Base-by-base conservation (phyloP, 2,797 vertebrate species). In the Tarsius wallacei region DNA sequence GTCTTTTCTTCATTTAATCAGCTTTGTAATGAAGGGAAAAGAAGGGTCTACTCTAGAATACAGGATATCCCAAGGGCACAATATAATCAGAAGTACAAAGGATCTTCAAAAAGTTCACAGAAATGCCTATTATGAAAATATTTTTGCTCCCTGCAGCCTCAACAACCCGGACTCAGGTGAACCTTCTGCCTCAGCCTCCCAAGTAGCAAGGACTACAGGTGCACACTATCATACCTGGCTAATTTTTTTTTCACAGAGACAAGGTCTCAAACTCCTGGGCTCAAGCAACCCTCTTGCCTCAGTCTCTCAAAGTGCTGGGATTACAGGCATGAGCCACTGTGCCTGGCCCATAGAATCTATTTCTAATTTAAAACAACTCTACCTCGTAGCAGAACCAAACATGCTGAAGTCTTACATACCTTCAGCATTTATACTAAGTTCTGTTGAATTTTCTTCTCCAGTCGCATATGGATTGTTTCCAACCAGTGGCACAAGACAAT, bases 401-500 rank as follows among this genome's bases (percentile, higher is more conserved):
- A 73, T 17, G 73, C 33, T 22, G 3, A 51, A 68, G 64, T n/a
- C 68, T 66, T 68, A 98, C 98, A 2, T 96, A 99, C 99, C 99
- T 99, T 99, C 99, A 96, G 99, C 99, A 73, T 99, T 99, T 89
- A 99, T 99, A 98, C 99, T 99, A 88, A 99, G 98, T 95, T 99
- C 99, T 5, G 98, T 42, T 1, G 99, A 98, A 66, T 99, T 99
- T 55, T 99, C 99, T 77, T 99, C 98, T 85, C 98, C 98, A 86
- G 98, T 99, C 96, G 99, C 98, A 97, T 99, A 99, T 0, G 99
- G 99, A 98, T 99, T 99, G 98, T 99, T 99, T 71, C 99, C 99
- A 73, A 99, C 99, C 99, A 99, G 99, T 0, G 99, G 99, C 93
- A 99, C 99, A 87, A 99, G 99, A 96, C 99, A 99, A 97, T 99